A percentile compares a stretch with the other conserved stretches of the same genome.
Conservation (phyloP, 2,797 vertebrate genomes). For the Petrocephalus schoutedeni region DNA sequence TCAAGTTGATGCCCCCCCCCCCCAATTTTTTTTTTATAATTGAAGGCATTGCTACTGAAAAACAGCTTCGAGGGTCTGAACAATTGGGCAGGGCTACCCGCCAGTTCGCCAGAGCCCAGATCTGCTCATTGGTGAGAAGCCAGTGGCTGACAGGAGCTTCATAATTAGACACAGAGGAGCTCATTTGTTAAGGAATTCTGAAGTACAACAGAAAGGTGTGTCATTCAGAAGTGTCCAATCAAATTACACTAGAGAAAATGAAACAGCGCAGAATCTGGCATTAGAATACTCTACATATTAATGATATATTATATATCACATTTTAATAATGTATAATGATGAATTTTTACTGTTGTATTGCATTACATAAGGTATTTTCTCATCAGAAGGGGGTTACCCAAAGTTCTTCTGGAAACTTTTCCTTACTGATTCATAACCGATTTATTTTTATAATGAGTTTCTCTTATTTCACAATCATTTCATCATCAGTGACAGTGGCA, state of each 20-base stretch:
- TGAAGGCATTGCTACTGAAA: not conserved
- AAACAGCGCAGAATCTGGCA: not conserved
- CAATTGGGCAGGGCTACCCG: not conserved
- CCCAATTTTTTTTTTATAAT: not conserved
- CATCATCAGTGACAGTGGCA: not conserved
- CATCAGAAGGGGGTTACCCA: not conserved
- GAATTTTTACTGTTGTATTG: not conserved
- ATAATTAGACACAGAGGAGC: slow-evolving; percentile 42
- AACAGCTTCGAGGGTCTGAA: not conserved
- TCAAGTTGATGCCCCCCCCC: not conserved
- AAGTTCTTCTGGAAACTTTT: not conserved
- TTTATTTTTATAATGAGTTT: not conserved
- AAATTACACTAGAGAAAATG: slow-evolving; percentile 22
- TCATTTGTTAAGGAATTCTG: slow-evolving; percentile 37
- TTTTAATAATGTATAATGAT: not conserved
- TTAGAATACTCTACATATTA: not conserved
- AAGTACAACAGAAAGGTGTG: slow-evolving; percentile 3
- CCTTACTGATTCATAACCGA: not conserved
- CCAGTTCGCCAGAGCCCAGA: slow-evolving; percentile 2
- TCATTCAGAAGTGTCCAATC: not conserved
- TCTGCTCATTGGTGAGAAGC: not conserved
- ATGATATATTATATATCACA: no score
- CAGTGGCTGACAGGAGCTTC: slow-evolving; percentile 2
- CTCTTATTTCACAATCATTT: not conserved
- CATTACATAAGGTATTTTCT: not conserved